Conservation (phyloP, 2,888 invertebrate species). For the Parascotia fuliginaria region DNA sequence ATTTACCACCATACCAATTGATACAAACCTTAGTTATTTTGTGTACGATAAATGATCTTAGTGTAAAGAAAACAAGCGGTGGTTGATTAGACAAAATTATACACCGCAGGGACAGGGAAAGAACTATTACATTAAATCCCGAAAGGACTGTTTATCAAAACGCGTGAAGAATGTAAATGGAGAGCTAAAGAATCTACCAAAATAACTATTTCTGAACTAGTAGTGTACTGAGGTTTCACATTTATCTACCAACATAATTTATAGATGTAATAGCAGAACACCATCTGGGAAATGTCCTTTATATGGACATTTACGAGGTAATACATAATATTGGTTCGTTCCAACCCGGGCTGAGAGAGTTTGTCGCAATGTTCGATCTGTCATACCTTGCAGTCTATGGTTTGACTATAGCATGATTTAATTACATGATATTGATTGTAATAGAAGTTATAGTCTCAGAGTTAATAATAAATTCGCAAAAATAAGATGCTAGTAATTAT, state of each 20-base stretch:
- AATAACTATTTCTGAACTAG: neutral
- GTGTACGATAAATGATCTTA: too few relatives aligned
- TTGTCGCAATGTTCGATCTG: neutral
- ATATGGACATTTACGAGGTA: constrained; percentile 10
- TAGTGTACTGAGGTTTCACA: neutral
- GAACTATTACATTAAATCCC: too few relatives aligned
- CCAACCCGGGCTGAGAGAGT: neutral
- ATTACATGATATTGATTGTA: too few relatives aligned
- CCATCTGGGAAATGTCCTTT: constrained; percentile 7
- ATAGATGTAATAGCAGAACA: constrained; percentile 5
- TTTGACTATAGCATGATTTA: neutral
- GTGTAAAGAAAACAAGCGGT: too few relatives aligned
- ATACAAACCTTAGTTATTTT: too few relatives aligned
- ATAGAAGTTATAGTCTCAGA: too few relatives aligned
- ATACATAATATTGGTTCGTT: constrained; percentile 5
- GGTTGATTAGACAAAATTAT: too few relatives aligned
- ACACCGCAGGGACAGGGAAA: too few relatives aligned
- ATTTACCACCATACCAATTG: too few relatives aligned
- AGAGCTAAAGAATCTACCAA: neutral
- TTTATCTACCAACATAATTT: constrained; percentile 9
- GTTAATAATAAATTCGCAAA: too few relatives aligned
- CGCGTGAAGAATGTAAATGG: neutral
- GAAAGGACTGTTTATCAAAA: too few relatives aligned
- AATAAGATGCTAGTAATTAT: too few relatives aligned
- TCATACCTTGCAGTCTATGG: neutral